Evolutionary conservation across 1,140 invertebrate species (phyloP).

Genomic region (Drosophila sp.): DNA sequence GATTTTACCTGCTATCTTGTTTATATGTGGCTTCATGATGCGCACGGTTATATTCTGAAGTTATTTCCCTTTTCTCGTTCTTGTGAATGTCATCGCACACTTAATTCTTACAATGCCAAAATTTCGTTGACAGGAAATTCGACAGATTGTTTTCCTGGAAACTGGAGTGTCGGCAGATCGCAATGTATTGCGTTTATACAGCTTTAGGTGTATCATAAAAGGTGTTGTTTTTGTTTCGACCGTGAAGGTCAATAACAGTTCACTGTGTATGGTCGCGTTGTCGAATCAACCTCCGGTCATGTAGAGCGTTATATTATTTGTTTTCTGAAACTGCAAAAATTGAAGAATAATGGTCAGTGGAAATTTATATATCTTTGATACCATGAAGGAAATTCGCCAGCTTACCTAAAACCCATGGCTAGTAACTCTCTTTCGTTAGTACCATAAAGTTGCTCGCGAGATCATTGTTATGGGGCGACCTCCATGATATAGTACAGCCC

Average conservation of each 20-base stretch:
- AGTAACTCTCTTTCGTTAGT: background rate
- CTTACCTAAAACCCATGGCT: too few species aligned
- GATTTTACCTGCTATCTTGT: conserved; percentile 16
- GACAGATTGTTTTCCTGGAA: background rate
- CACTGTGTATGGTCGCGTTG: conserved; percentile 2
- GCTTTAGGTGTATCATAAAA: background rate
- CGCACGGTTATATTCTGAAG: background rate
- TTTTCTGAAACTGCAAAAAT: conserved; percentile 7
- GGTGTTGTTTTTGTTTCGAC: background rate
- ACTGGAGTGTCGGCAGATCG: background rate
- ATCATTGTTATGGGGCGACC: conserved; percentile 28
- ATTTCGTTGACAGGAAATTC: background rate
- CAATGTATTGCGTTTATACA: background rate
- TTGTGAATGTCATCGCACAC: background rate
- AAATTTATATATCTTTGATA: too few species aligned
- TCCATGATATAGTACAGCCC: conserved; percentile 43
- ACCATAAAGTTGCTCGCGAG: conserved; percentile 5
- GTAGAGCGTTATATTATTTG: background rate
- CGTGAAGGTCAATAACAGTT: background rate
- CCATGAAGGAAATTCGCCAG: too few species aligned
- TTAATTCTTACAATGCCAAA: conserved; percentile 7
- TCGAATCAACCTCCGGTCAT: background rate
- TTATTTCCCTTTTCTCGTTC: background rate
- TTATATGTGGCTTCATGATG: conserved; percentile 17
- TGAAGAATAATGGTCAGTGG: background rate